A percentile compares a stretch with the other conserved stretches of the same genome.
These are phyloP conservation scores for Pogonocichla stellata DNA, from an alignment of 2,113 vertebrate species.

Conservation along the genomic window DNA sequence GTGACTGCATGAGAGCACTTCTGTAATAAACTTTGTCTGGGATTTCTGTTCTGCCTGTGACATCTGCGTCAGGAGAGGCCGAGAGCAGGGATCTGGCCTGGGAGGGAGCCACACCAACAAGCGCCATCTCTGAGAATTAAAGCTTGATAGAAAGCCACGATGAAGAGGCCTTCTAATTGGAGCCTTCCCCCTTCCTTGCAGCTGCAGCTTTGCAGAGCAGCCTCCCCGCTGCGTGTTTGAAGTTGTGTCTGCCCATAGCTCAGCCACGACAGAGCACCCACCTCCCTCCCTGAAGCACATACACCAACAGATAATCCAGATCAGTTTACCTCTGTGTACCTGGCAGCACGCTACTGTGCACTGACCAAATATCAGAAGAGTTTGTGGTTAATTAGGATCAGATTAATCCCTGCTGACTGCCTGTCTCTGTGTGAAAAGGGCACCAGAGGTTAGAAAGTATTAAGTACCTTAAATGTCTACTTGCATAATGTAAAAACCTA, in stretches of 20 bases:
- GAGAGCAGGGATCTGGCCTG: background rate
- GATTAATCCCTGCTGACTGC: conserved; percentile 76
- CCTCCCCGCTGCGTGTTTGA: fast-evolving
- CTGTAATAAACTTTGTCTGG: background rate
- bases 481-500: conserved; percentile 64
- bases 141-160: background rate
- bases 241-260: background rate
- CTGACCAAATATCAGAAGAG: conserved; percentile 71
- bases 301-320: conserved; percentile 72
- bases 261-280: background rate
- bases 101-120: background rate
- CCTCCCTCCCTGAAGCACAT: conserved; percentile 24
- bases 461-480: conserved; percentile 70
- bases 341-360: conserved; percentile 71
- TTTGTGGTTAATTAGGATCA: conserved; percentile 71
- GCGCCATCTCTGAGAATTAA: background rate
- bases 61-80: fast-evolving
- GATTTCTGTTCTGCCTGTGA: fast-evolving
- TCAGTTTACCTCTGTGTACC: conserved; percentile 73
- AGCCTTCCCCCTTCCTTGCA: background rate
- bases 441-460: conserved; percentile 69
- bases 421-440: conserved; percentile 72
- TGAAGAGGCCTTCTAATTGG: background rate
- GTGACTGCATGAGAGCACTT: background rate
- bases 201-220: background rate